Base-by-base conservation (phyloP, 2,113 vertebrate species). In the Dolichotis patagonum region DNA sequence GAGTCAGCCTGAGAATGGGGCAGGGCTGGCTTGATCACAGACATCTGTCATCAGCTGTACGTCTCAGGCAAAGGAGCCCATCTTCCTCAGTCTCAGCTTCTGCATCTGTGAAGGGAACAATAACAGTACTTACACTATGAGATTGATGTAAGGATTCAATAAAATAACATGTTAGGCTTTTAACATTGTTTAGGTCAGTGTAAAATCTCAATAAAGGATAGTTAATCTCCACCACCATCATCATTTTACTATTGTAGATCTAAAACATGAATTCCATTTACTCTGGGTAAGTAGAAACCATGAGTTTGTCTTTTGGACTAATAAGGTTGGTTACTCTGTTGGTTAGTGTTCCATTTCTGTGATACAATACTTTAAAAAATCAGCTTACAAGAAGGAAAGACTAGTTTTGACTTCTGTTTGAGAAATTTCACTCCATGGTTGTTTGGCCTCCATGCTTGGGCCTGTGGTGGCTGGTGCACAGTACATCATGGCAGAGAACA, bases 1-100 rank as follows among this genome's bases (percentile, higher is more conserved):
- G 7, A 12, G 0, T 0, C 0, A 17, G 41, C 75, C 90, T 58
- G 73, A 67, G 56, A 10, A 7, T 0, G 9, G 4, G 19, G 60
- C 80, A 41, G 26, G 24, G 41, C 41, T 85, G 49, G 10, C 65
- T 81, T 13, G 26, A 82, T 26, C 32, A 69, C 10, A 6, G 12
- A n/a, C 26, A 0, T 41, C 77, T 65, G 32, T 43, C 17, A 13
- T 8, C 41, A 35, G 73, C 20, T 6, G 43, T 80, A 3, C 0
- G 3, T 11, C 30, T 10, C 16, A 54, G 32, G 32, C 38, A 49
- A n/a, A 69, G 16, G 30, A 58, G 35, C 16, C 58, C 7, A 35
- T n/a, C 30, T 24, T 52, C 24, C 30, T 65, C 7, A 1, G 80
- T 6, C 86, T 88, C 32, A 7, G 85, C 85, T 24, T 90, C 62